A percentile compares a stretch with the other conserved stretches of the same genome.
Evolutionary conservation across 1,140 invertebrate genomes (phyloP).

Genomic region (Apis florea): DNA sequence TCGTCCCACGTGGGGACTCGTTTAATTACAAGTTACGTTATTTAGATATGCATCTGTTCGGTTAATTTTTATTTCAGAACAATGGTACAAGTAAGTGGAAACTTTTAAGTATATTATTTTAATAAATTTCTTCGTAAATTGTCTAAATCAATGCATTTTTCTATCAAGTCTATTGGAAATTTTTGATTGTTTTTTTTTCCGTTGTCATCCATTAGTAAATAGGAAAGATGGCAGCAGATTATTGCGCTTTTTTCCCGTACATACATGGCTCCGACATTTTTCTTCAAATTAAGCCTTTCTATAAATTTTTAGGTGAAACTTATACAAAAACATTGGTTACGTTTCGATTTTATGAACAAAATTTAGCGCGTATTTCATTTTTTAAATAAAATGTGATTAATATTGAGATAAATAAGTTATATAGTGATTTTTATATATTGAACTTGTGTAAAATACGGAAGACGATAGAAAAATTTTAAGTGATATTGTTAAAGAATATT

Average conservation of each 20-base stretch:
- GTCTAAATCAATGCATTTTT: conserved; percentile 66
- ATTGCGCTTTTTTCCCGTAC: conserved; percentile 79
- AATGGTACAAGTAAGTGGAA: conserved; percentile 79
- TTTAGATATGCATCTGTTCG: conserved; percentile 79
- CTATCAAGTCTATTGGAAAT: conserved; percentile 72
- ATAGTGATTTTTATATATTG: conserved; percentile 19
- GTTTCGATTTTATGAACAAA: conserved; percentile 48
- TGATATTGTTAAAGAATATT: conserved; percentile 7
- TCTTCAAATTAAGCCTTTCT: conserved; percentile 50
- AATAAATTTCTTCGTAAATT: conserved; percentile 35
- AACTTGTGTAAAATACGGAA: conserved; percentile 33
- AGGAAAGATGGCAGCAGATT: conserved; percentile 81
- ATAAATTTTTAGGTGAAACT: conserved; percentile 20
- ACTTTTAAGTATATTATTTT: conserved; percentile 58
- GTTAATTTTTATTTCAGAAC: conserved; percentile 77
- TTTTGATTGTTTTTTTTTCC: conserved; percentile 79
- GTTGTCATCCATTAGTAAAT: conserved; percentile 81
- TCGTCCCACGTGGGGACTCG: conserved; percentile 79
- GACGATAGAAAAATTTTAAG: conserved; percentile 12
- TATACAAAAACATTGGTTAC: conserved; percentile 44
- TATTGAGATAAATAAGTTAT: conserved; percentile 24
- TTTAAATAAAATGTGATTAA: conserved; percentile 32
- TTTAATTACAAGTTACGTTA: conserved; percentile 80
- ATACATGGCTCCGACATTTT: conserved; percentile 77
- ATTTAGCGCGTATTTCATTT: conserved; percentile 53